Evolutionary conservation across 2,888 invertebrate genomes (phyloP), one percentile per base, ranked within the genome.

Genomic region (Lasiommata megera): DNA sequence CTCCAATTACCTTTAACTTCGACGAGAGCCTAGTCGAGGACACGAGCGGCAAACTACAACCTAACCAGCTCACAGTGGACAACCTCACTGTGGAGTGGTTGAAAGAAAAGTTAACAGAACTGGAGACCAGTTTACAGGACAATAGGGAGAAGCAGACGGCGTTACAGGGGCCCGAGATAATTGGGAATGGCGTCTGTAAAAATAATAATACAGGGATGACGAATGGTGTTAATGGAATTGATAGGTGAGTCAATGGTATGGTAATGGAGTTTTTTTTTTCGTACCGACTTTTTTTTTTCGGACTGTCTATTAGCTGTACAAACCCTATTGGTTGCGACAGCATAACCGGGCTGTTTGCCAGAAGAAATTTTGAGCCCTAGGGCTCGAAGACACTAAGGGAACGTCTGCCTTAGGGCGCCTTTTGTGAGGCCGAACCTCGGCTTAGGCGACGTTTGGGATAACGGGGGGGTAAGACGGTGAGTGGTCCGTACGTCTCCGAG

Each of bases 81-180:
- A 98, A 98, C 81, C 92, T 98, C 29, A 98, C 98, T 0, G 95
- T 97, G 37, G 98, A 98, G 73, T 96, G 96, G 95, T 84, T 98
- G 56, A 93, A 96, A 70, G 95, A 94, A 65, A 95, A 96, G 74
- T 85, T 96, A 54, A 92, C 92, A 12, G 97, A 97, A 68, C 80
- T 97, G 62, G 97, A 97, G 80, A 79, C 91, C n/a, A 92, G 94
- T n/a, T 89, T 97, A 38, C 95, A 94, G 76, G 95, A 96, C 56
- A 94, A 94, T 62, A 94, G 96, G 75, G 95, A 95, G 73, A 94
- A 94, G 69, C 93, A 94, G 69, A 79, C 91, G 0, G 93, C 92
- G 60, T 78, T 93, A 63, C 92, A 92, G 65, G 92, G 92, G 0
- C 88, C 91, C 0, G 91, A 91, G 72, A 89, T 90, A 16, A 90